These are phyloP conservation scores for Alligator mississippiensis DNA, from an alignment of 2,113 vertebrate species.

Conservation along the genomic window DNA sequence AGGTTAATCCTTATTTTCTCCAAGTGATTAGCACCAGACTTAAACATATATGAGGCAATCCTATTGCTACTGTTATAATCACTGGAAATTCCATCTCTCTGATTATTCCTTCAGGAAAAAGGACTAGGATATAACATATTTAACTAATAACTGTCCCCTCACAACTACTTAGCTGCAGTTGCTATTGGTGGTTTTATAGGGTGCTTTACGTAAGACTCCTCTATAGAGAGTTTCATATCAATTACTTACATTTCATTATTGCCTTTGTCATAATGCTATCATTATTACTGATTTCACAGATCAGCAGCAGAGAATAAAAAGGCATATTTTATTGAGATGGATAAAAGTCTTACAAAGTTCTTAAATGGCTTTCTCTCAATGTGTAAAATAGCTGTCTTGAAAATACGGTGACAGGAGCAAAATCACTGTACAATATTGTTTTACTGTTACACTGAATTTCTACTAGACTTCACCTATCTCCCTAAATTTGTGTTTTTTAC, in stretches of 20 bases:
- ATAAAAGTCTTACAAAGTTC: constrained; percentile 31
- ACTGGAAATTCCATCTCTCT: background rate
- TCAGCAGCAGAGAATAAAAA: constrained; percentile 31
- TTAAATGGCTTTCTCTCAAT: constrained; percentile 40
- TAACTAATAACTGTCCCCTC: background rate
- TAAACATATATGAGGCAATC: background rate
- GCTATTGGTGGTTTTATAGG: background rate
- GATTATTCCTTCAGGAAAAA: background rate
- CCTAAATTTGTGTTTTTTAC: constrained; percentile 21
- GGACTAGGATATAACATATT: background rate
- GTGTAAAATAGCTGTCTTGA: constrained; percentile 35
- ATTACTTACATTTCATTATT: constrained; percentile 14
- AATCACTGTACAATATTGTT: background rate
- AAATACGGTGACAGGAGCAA: background rate
- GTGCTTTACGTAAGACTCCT: background rate
- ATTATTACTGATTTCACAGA: constrained; percentile 19
- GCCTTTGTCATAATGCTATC: background rate
- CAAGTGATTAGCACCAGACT: background rate
- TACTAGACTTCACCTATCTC: background rate
- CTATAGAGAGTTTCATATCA: constrained; percentile 28
- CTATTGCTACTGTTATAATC: background rate
- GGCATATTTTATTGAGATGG: constrained; percentile 25
- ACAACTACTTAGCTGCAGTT: background rate
- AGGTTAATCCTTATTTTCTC: background rate
- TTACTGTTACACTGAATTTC: background rate